Percentiles rank a stretch among this genome's conserved stretches.
Conservation (phyloP, 2,797 vertebrate species). For the Pagetopsis macropterus region DNA sequence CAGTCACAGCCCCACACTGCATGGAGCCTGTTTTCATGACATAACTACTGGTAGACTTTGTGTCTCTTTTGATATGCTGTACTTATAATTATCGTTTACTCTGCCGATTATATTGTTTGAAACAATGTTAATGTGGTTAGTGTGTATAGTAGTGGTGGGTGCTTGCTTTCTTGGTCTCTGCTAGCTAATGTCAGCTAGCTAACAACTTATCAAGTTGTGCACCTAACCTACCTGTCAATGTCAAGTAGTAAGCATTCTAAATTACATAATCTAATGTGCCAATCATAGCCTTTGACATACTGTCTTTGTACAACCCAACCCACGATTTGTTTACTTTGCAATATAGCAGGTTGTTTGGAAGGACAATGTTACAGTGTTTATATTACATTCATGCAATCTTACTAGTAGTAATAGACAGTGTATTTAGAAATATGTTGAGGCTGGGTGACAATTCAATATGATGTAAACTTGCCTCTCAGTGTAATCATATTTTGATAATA, state of each 20-base stretch:
- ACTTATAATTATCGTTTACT: not conserved
- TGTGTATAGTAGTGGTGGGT: conserved; percentile 30
- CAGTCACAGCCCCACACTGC: conserved; percentile 52
- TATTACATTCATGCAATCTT: not conserved
- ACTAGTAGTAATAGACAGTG: not conserved
- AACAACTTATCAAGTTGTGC: conserved; percentile 29
- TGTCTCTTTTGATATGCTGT: not conserved
- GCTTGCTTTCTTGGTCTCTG: conserved; percentile 24
- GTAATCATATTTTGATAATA: rapidly evolving
- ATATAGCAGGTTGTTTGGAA: not conserved
- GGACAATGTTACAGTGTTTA: not conserved
- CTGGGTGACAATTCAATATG: not conserved
- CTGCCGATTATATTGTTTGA: not conserved
- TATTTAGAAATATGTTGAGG: not conserved
- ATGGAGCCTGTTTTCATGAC: conserved; percentile 25
- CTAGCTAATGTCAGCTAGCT: conserved; percentile 40
- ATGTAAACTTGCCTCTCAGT: not conserved
- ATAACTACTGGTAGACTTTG: not conserved
- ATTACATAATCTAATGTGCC: not conserved
- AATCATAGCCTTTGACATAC: not conserved
- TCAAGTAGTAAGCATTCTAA: not conserved
- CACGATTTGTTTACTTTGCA: not conserved
- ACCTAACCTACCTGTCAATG: conserved; percentile 1
- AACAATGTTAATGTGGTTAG: not conserved
- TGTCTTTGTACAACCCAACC: not conserved